Percentiles rank a stretch among this genome's conserved stretches.
Evolutionary conservation across 2,797 vertebrate genomes (phyloP).

Genomic region (Hippocampus kuda): DNA sequence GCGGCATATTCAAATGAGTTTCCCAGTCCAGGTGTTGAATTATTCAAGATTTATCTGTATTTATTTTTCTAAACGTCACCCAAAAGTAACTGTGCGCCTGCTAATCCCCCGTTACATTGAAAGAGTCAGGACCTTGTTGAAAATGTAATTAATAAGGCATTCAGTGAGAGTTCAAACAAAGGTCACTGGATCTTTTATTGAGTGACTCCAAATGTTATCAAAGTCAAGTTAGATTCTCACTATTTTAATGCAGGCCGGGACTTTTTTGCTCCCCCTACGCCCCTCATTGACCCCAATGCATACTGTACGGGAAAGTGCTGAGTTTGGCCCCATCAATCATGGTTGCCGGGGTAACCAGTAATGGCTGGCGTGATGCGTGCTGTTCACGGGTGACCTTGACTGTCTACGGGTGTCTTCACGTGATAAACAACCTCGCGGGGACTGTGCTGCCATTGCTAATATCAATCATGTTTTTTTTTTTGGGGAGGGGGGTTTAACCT

Average conservation of each 20-base stretch:
- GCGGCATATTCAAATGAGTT: conserved; percentile 33
- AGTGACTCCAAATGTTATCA: neutral
- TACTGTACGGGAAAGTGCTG: conserved; percentile 72
- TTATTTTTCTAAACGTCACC: conserved; percentile 22
- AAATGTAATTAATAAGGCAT: conserved; percentile 19
- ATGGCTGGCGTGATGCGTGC: neutral
- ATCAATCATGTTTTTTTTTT: neutral
- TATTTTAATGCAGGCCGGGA: neutral
- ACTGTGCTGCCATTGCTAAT: neutral
- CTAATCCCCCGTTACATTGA: conserved; percentile 11
- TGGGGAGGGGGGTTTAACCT: no score
- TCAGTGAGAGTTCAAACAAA: conserved; percentile 16
- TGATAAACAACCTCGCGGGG: neutral
- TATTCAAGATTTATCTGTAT: conserved; percentile 30
- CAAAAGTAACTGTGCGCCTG: conserved; percentile 3
- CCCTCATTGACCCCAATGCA: conserved; percentile 58
- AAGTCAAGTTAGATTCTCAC: neutral
- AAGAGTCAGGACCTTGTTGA: neutral
- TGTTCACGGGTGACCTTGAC: conserved; percentile 2
- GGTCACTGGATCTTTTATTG: neutral
- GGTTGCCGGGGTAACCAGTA: conserved; percentile 28
- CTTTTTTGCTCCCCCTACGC: conserved; percentile 43
- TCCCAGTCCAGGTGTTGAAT: conserved; percentile 34
- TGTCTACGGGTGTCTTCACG: neutral
- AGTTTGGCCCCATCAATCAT: conserved; percentile 68